phyloP scores from a whole-genome alignment of 1,140 invertebrate species.

The Caenorhabditis remanei region DNA sequence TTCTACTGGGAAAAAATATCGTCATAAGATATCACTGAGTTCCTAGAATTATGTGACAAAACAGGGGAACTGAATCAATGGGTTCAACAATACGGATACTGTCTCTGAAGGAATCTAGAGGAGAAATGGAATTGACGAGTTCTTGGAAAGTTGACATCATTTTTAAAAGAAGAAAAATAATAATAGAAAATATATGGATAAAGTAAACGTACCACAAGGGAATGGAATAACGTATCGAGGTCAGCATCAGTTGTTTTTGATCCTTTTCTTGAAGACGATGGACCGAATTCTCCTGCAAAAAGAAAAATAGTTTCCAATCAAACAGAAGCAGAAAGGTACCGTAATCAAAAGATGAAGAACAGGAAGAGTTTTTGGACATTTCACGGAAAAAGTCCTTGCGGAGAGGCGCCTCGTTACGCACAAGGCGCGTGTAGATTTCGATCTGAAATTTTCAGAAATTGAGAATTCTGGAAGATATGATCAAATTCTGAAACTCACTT shows the following conservation, averaged over 20 bases:
- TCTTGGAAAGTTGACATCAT: not conserved
- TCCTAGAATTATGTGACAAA: no score
- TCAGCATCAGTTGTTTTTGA: constrained; percentile 34
- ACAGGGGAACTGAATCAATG: not conserved
- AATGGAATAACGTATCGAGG: constrained; percentile 13
- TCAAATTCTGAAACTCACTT: not conserved
- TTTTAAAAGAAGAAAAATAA: not conserved
- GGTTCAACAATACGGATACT: not conserved
- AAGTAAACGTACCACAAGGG: constrained; percentile 2
- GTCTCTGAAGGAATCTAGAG: no score
- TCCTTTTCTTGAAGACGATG: constrained; percentile 20
- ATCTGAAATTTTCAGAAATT: not conserved
- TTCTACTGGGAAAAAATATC: no score
- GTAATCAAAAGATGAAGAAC: constrained; percentile 9
- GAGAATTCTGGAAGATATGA: not conserved
- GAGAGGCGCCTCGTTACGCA: constrained; percentile 47
- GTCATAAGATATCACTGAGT: no score
- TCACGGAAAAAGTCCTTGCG: constrained; percentile 46
- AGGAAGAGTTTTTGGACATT: constrained; percentile 50
- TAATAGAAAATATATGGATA: not conserved
- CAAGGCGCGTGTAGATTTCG: constrained; percentile 50
- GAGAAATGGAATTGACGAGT: not conserved
- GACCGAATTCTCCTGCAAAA: constrained; percentile 4
- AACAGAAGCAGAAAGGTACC: not conserved
- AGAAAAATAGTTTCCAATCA: not conserved